Conservation (phyloP, 2,113 vertebrate genomes). For the Heloderma charlesbogerti region DNA sequence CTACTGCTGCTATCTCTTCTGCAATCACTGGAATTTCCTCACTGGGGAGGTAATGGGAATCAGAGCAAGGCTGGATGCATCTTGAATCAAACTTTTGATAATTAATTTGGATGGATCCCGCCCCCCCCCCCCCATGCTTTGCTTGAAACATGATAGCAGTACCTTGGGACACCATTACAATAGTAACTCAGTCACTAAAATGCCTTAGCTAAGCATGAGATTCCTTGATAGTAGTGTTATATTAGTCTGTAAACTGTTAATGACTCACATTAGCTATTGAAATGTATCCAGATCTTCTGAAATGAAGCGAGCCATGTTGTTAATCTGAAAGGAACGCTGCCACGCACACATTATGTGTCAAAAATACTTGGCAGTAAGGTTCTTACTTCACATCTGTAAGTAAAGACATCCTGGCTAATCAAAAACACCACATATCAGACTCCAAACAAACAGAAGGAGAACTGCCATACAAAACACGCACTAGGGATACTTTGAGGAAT, state of each 20-base stretch:
- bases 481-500: background rate
- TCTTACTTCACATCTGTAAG: rapidly evolving
- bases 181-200: background rate
- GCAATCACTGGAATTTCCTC: background rate
- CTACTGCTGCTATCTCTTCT: background rate
- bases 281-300: background rate
- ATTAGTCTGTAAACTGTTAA: rapidly evolving
- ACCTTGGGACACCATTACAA: background rate
- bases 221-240: background rate
- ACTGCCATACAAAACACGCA: background rate
- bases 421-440: background rate
- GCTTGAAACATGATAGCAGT: background rate
- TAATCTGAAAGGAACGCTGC: background rate
- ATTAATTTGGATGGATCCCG: background rate
- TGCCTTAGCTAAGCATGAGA: background rate
- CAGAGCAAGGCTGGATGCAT: background rate
- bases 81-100: background rate
- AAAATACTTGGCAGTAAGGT: background rate
- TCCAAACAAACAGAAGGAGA: background rate
- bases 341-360: background rate
- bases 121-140: rapidly evolving
- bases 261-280: background rate
- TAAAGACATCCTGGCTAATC: background rate
- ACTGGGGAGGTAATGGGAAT: background rate
- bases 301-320: background rate